Base-by-base conservation (phyloP, 2,113 vertebrate species). In the Dicentrarchus labrax region DNA sequence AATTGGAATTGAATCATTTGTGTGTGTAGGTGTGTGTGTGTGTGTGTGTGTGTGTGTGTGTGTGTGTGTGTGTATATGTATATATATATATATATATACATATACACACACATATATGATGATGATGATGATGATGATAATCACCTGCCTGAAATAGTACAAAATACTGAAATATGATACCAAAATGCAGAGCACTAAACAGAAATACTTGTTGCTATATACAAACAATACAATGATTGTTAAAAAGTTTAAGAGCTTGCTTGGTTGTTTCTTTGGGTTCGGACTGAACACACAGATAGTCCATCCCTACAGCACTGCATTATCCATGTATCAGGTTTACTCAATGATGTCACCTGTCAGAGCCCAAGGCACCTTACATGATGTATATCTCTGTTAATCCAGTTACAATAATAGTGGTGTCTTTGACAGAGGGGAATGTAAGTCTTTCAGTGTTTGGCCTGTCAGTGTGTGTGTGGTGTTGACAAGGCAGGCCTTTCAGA, bases 331-430 rank as follows among this genome's bases (percentile, higher is more conserved):
- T 83, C 69, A 82, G 72, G 66, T 74, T 78, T 70, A 72, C 76
- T 83, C 11, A 41, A 4, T 74, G 50, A 73, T 89, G 86, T 80
- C 69, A 81, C 62, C 45, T 86, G 68, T 74, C 53, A 62, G 67
- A 53, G 73, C 76, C 83, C 50, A 51, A 68, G 79, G 59, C 38
- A 10, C 24, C 67, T 78, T 48, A 76, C 73, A 78, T 69, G 86
- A 80, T 81, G 76, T 36, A 59, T 82, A 73, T 74, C 71, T 83
- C 71, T 85, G 76, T 86, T 83, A 91, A 84, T 64, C 47, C 11
- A 3, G 47, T 72, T 71, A 76, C 78, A 84, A 90, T 83, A 86
- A 80, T 78, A 60, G 57, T 24, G 45, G 41, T 51, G 83, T 64
- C 82, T 54, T 15, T 50, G 76, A 67, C 75, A 74, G 72, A 13